phyloP scores from a whole-genome alignment of 2,113 vertebrate genomes.

The Platysteira castanea region DNA sequence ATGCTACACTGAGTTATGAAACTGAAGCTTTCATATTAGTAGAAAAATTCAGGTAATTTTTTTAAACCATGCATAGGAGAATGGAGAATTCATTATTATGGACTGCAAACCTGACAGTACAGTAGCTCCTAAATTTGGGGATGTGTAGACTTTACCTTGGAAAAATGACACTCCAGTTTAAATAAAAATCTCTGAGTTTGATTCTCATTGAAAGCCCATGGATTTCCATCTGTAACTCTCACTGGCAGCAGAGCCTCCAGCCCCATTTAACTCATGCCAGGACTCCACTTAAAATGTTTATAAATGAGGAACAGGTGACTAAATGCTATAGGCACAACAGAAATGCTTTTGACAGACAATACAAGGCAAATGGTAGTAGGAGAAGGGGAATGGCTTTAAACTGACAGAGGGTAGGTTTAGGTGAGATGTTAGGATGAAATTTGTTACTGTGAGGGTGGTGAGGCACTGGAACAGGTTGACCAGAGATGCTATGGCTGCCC shows the following conservation, averaged over 20 bases:
- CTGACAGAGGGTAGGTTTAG: not conserved
- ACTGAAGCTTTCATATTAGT: not conserved
- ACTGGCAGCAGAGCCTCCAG: not conserved
- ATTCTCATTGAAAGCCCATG: not conserved
- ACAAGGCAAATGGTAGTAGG: not conserved
- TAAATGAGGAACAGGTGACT: not conserved
- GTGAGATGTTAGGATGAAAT: not conserved
- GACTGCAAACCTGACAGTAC: not conserved
- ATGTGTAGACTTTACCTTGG: not conserved
- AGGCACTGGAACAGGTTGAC: not conserved
- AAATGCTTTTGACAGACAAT: not conserved
- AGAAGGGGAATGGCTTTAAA: not conserved
- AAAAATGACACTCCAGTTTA: not conserved
- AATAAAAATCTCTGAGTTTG: not conserved
- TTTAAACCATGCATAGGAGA: not conserved
- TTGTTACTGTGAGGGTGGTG: not conserved
- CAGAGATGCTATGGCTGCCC: not conserved
- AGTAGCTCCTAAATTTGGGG: not conserved
- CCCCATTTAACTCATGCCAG: not conserved
- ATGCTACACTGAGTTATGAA: not conserved
- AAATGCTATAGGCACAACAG: not conserved
- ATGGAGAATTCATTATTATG: not conserved
- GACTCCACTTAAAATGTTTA: not conserved
- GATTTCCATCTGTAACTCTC: not conserved
- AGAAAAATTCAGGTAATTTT: not conserved